These are phyloP conservation scores for Drosophila sproati DNA, from an alignment of 1,140 invertebrate species.

Conservation along the genomic window DNA sequence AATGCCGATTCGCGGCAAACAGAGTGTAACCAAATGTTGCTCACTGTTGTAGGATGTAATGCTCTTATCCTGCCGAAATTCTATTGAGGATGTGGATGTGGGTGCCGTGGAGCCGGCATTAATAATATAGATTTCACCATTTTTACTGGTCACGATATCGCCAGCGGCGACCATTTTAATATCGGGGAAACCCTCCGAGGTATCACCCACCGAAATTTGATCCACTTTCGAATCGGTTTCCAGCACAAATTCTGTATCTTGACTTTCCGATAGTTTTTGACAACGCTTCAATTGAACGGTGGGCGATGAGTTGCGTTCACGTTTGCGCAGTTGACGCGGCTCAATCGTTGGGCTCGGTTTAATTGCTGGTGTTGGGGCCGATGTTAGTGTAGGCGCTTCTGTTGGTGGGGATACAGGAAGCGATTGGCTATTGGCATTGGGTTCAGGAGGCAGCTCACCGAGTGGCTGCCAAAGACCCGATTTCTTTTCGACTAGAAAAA, in stretches of 20 bases:
- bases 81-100: slow-evolving; percentile 30
- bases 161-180: slow-evolving; percentile 42
- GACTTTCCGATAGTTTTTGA: neutral
- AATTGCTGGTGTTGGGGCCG: neutral
- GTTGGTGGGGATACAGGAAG: neutral
- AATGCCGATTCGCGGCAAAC: no score
- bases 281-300: slow-evolving; percentile 7
- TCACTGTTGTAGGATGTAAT: slow-evolving; percentile 76
- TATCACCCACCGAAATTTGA: neutral
- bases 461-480: slow-evolving; percentile 56
- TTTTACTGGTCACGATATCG: slow-evolving; percentile 47
- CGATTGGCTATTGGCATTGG: neutral
- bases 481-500: slow-evolving; percentile 60
- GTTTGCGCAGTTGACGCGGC: slow-evolving; percentile 13
- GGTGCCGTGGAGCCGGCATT: slow-evolving; percentile 42
- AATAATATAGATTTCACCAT: slow-evolving; percentile 66
- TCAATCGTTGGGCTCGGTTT: slow-evolving; percentile 1
- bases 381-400: neutral
- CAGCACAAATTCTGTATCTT: slow-evolving; percentile 1
- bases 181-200: slow-evolving; percentile 29
- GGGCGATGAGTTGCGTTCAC: slow-evolving; percentile 13
- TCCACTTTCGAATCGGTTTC: slow-evolving; percentile 19
- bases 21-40: neutral
- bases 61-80: slow-evolving; percentile 47
- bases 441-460: neutral